Conservation (phyloP, 2,888 invertebrate species). For the Ectropis crepuscularia region DNA sequence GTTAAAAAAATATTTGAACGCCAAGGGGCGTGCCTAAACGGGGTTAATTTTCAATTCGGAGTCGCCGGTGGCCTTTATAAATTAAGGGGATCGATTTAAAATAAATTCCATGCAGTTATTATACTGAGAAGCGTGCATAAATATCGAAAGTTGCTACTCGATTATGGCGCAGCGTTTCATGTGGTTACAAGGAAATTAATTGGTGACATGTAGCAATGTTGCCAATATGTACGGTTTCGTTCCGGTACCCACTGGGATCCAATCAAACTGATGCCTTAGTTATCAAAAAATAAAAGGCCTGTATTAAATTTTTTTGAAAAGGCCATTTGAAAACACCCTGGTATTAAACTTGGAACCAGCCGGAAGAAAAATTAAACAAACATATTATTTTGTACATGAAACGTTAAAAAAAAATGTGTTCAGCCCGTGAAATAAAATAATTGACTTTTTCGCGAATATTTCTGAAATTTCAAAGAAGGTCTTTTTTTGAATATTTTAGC, state of each 20-base stretch:
- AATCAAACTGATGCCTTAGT: constrained; percentile 29
- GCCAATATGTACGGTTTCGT: constrained; percentile 53
- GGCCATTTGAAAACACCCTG: too few relatives aligned
- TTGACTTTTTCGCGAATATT: too few relatives aligned
- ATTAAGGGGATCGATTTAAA: constrained; percentile 66
- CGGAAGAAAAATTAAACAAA: too few relatives aligned
- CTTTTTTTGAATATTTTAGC: too few relatives aligned
- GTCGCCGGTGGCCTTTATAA: constrained; percentile 78
- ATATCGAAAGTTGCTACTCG: constrained; percentile 67
- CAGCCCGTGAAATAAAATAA: too few relatives aligned
- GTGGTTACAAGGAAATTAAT: constrained; percentile 62
- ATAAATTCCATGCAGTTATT: constrained; percentile 64
- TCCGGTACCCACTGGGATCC: constrained; percentile 49
- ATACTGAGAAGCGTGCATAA: constrained; percentile 65
- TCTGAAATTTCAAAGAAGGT: too few relatives aligned
- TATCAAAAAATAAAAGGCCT: too few relatives aligned
- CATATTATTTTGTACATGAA: too few relatives aligned
- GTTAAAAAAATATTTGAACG: constrained; percentile 63
- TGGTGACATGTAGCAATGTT: constrained; percentile 59
- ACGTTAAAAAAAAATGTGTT: too few relatives aligned
- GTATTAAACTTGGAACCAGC: too few relatives aligned
- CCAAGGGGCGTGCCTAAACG: constrained; percentile 76
- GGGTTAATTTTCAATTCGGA: constrained; percentile 82
- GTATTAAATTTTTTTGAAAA: too few relatives aligned
- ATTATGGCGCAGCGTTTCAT: constrained; percentile 58